These are phyloP conservation scores for Empidonax traillii DNA, from an alignment of 2,113 vertebrate species.

Conservation along the genomic window DNA sequence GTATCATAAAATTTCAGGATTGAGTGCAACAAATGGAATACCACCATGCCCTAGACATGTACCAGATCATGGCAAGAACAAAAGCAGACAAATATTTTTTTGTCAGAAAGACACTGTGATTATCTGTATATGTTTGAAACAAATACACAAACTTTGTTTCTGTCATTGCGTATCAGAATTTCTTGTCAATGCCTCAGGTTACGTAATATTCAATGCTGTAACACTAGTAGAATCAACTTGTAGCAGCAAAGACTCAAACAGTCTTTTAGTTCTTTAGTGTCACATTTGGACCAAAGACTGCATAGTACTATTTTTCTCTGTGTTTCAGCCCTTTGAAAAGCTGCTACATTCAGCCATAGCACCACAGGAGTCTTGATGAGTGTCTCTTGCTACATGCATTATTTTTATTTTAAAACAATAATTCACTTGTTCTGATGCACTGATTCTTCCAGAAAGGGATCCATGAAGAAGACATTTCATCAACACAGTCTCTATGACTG, in stretches of 20 bases:
- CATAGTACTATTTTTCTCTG: not conserved
- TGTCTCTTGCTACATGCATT: not conserved
- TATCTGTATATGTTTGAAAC: not conserved
- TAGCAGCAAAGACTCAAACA: not conserved
- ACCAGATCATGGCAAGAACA: not conserved
- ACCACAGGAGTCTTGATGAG: not conserved
- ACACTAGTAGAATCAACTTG: not conserved
- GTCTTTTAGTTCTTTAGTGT: not conserved
- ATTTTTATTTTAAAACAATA: not conserved
- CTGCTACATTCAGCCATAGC: not conserved
- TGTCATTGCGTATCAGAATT: not conserved
- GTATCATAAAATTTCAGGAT: not conserved
- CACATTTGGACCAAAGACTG: not conserved
- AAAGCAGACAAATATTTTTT: not conserved
- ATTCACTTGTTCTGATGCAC: not conserved
- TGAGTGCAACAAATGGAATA: not conserved
- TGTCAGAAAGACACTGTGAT: not conserved
- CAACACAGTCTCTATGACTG: not conserved
- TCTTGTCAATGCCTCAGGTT: not conserved
- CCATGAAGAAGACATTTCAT: not conserved
- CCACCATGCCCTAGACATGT: not conserved
- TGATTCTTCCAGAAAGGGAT: not conserved
- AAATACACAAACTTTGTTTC: not conserved
- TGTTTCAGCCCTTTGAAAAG: not conserved
- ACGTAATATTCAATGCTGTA: accelerated